Base-by-base conservation (phyloP, 2,888 invertebrate genomes). In the Boloria selene region DNA sequence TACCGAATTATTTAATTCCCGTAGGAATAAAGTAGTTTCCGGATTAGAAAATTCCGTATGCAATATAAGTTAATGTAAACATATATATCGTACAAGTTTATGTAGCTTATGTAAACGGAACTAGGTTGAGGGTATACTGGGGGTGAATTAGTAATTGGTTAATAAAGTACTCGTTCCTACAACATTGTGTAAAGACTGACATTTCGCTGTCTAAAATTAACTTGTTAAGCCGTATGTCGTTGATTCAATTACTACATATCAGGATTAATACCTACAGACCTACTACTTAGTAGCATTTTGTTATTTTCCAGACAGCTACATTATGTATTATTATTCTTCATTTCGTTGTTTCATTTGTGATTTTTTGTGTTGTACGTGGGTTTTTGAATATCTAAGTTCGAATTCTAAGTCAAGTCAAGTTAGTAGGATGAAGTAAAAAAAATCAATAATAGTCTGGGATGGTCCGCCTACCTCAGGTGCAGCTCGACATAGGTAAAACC, bases 101-200 rank as follows among this genome's bases (percentile, higher is more conserved):
- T 45, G 22, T 56, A 22, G 44, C 44, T 56, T 56, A 44, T 45
- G 56, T 56, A 56, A 56, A 56, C 56, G 56, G 56, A 56, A 56
- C 56, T 56, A 56, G 56, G 56, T 56, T 56, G 56, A 52, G 56
- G 52, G n/a, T 26, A 54, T 55, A 42, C 45, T 56, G 56, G 56
- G 55, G 56, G 56, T 56, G 56, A 56, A 56, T 56, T 56, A 44
- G 45, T 56, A 56, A 56, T 56, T 56, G 56, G 45, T 16, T 56
- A 56, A 56, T 56, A 56, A 56, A 56, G 56, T 56, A 22, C 44
- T n/a, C n/a, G n/a, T n/a, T n/a, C n/a, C 13, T 55, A 22, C 22
- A 38, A 56, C 56, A 56, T 56, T 56, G 56, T 56, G 45, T 22
- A 38, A 38, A 3, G 45, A n/a, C 45, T 16, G 56, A 56, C 22